Conservation (phyloP, 2,797 vertebrate genomes). For the Squalus acanthias region DNA sequence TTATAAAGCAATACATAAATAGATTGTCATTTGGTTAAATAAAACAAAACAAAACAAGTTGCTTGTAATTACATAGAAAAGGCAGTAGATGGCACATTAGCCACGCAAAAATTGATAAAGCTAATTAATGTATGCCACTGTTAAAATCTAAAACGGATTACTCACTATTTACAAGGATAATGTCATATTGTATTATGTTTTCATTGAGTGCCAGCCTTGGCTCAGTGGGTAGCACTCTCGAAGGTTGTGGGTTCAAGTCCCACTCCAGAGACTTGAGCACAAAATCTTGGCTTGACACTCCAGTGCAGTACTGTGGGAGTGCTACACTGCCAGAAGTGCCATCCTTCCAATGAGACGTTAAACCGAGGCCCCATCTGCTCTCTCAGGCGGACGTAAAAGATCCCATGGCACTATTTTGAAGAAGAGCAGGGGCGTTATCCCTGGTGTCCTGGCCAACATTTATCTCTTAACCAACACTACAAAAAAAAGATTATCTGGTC, state of each 20-base stretch:
- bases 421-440: not conserved
- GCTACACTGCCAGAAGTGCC: not conserved
- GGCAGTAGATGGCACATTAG: conserved; percentile 18
- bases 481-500: not conserved
- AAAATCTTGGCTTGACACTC: not conserved
- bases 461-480: not conserved
- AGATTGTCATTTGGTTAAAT: not conserved
- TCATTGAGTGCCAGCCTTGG: not conserved
- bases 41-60: conserved; percentile 16
- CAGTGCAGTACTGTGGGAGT: not conserved
- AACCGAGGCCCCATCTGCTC: not conserved
- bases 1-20: conserved; percentile 2
- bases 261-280: not conserved
- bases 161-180: not conserved
- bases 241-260: not conserved
- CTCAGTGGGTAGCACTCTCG: not conserved
- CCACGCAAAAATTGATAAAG: not conserved
- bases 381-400: not conserved
- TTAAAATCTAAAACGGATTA: not conserved
- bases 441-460: no score
- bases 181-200: not conserved
- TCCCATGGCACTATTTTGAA: not conserved
- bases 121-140: not conserved
- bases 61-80: not conserved
- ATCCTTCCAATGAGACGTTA: not conserved